phyloP scores from a whole-genome alignment of 1,140 invertebrate species.

The Spodoptera litura region DNA sequence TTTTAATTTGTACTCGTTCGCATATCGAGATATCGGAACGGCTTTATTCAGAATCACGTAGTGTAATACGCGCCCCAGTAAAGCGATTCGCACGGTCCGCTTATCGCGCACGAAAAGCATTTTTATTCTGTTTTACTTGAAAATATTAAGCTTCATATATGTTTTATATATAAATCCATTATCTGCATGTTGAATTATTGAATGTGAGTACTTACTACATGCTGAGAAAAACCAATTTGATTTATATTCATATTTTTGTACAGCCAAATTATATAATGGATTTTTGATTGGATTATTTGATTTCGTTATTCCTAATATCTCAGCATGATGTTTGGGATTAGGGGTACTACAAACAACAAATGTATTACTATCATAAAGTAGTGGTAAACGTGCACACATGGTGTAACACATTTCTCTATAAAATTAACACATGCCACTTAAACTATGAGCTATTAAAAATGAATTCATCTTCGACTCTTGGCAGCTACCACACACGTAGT shows the following conservation, averaged over 20 bases:
- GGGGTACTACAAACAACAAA: no score
- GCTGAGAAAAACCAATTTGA: no score
- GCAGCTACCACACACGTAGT: neutral
- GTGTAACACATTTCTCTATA: neutral
- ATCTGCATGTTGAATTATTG: neutral
- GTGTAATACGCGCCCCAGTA: constrained; percentile 52
- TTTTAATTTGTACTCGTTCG: constrained; percentile 58
- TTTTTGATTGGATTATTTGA: neutral
- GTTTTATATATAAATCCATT: constrained; percentile 8
- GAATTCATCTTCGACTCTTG: neutral
- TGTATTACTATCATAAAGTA: no score
- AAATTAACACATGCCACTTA: neutral
- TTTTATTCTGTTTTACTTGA: constrained; percentile 30
- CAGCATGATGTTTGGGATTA: no score
- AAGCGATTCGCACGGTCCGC: constrained; percentile 47
- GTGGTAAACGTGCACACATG: no score
- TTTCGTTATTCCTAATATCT: neutral
- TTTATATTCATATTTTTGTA: neutral
- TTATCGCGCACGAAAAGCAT: constrained; percentile 40
- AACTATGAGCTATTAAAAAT: neutral
- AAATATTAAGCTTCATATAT: constrained; percentile 13
- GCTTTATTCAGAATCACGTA: constrained; percentile 48
- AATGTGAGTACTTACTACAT: neutral
- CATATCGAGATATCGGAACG: constrained; percentile 43
- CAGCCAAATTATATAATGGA: no score